Conservation (phyloP, 2,113 vertebrate species). For the Ictalurus punctatus region DNA sequence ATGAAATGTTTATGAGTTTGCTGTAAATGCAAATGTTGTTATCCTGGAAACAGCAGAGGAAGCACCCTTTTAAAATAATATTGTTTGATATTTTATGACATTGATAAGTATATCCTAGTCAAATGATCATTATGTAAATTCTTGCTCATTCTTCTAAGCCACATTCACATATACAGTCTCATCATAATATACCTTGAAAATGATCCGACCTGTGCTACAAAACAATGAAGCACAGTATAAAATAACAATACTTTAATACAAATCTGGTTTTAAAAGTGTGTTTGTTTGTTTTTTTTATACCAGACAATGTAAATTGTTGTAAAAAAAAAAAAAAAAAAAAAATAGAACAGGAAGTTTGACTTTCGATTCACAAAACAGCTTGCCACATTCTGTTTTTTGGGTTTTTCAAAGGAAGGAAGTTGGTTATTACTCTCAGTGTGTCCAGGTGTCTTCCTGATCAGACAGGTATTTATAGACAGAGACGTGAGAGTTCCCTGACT, state of each 20-base stretch:
- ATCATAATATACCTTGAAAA: neutral
- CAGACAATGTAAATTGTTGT: neutral
- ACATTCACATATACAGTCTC: neutral
- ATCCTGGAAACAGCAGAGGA: neutral
- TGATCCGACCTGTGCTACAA: neutral
- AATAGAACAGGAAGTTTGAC: neutral
- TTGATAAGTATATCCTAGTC: neutral
- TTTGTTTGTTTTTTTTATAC: neutral
- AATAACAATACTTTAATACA: neutral
- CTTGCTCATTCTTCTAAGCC: neutral
- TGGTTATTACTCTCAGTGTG: neutral
- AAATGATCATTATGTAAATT: neutral
- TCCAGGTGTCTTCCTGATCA: neutral
- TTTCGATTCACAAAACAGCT: neutral
- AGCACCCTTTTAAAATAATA: neutral
- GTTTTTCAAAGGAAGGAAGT: neutral
- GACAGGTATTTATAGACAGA: neutral
- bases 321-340: neutral
- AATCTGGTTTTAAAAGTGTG: neutral
- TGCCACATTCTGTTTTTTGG: neutral
- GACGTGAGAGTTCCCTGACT: neutral
- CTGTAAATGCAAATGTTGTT: neutral
- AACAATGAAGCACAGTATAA: neutral
- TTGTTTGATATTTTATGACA: neutral
- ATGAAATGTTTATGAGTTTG: neutral